Percentiles rank a stretch among this genome's conserved stretches.
These are phyloP conservation scores for Myiothlypis coronata DNA, from an alignment of 2,797 vertebrate genomes.

Conservation along the genomic window DNA sequence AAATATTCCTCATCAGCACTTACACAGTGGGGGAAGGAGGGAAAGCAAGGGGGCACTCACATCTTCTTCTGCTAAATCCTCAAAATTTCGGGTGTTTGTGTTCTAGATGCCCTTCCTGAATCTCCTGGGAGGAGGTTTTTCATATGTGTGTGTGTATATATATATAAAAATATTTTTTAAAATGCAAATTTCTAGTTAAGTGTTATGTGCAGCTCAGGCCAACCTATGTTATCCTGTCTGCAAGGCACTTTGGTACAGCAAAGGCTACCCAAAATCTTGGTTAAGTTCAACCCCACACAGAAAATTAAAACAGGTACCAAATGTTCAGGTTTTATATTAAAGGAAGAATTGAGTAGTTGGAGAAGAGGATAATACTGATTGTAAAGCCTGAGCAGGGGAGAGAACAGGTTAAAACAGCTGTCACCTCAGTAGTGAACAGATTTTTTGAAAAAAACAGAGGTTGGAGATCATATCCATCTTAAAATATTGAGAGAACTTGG, in stretches of 20 bases:
- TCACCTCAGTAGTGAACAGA: neutral
- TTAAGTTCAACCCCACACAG: neutral
- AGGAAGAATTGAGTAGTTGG: neutral
- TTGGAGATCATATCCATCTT: neutral
- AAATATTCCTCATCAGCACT: neutral
- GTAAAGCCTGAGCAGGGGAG: neutral
- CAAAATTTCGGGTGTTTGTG: fast-evolving
- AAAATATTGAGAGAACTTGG: neutral
- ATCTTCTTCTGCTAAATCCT: neutral
- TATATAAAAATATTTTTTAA: neutral
- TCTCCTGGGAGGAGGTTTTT: neutral
- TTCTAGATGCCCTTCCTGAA: neutral
- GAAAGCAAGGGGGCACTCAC: neutral
- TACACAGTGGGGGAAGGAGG: fast-evolving
- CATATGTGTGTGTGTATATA: fast-evolving
- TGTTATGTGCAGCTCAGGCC: neutral
- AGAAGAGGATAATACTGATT: neutral
- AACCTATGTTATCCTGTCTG: neutral
- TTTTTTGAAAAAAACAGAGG: neutral
- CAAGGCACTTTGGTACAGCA: neutral
- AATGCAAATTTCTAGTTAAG: neutral
- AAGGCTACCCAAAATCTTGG: neutral
- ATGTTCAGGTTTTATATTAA: neutral
- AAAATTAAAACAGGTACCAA: neutral
- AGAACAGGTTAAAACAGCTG: neutral